Percentiles rank a stretch among this genome's conserved stretches.
Conservation (phyloP, 2,888 invertebrate genomes). For the Anoplius nigerrimus region DNA sequence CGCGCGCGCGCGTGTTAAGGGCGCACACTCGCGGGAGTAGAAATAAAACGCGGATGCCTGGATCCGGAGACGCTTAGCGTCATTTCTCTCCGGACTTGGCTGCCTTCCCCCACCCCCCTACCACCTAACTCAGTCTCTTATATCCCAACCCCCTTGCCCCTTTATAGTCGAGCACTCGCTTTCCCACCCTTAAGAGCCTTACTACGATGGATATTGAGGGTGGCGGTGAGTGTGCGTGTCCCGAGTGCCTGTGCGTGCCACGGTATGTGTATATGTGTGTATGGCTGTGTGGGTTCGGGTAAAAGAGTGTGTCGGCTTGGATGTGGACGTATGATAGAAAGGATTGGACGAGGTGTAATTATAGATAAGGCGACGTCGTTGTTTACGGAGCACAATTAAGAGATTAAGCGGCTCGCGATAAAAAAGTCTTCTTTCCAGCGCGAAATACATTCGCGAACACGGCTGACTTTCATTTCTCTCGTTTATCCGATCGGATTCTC, state of each 20-base stretch:
- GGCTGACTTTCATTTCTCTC: constrained; percentile 6
- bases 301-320: too few species aligned
- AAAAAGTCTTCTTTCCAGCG: constrained; percentile 31
- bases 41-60: constrained; percentile 28
- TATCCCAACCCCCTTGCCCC: constrained; percentile 3
- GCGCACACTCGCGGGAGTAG: constrained; percentile 12
- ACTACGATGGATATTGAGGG: constrained; percentile 5
- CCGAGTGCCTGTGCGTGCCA: neutral
- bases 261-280: too few species aligned
- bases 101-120: constrained; percentile 23
- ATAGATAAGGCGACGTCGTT: constrained; percentile 44
- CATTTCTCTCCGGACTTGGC: constrained; percentile 26
- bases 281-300: too few species aligned
- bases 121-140: constrained; percentile 15
- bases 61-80: constrained; percentile 37
- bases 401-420: constrained; percentile 47
- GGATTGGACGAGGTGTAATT: constrained; percentile 36
- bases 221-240: constrained; percentile 6
- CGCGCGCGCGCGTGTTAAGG: neutral
- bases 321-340: neutral
- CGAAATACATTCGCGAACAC: constrained; percentile 3
- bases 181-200: constrained; percentile 16
- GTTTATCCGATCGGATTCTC: too few species aligned
- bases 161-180: constrained; percentile 21
- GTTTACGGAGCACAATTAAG: constrained; percentile 53